Evolutionary conservation across 2,113 vertebrate genomes (phyloP).

Genomic region (Xerus inauris): DNA sequence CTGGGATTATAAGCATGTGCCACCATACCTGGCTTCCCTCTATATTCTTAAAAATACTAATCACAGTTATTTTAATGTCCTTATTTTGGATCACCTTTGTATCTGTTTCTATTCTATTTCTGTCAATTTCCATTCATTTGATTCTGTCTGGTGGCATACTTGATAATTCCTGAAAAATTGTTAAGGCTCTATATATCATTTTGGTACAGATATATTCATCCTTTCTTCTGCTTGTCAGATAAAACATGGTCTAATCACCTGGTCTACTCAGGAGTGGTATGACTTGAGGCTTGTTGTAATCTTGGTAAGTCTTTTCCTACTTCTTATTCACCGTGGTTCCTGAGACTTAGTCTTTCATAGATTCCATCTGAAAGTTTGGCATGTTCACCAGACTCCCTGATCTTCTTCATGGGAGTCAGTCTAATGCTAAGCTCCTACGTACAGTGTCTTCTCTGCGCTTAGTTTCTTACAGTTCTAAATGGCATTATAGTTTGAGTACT

Average conservation of each 20-base stretch:
- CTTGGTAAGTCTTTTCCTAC: background rate
- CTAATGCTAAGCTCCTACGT: background rate
- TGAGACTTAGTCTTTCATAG: background rate
- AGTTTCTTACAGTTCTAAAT: background rate
- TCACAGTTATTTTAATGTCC: background rate
- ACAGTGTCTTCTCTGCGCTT: background rate
- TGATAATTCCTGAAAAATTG: conserved; percentile 43
- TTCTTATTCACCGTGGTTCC: background rate
- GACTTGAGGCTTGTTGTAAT: background rate
- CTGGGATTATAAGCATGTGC: too few species aligned
- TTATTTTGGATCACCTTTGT: background rate
- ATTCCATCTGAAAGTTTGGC: background rate
- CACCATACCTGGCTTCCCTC: too few species aligned
- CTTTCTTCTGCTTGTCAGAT: background rate
- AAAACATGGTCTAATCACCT: background rate
- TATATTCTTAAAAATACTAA: background rate
- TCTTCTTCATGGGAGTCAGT: background rate
- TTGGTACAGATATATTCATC: background rate
- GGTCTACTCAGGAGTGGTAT: background rate
- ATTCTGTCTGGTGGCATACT: background rate
- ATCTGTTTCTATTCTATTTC: background rate
- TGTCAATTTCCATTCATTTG: background rate
- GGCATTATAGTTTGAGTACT: background rate
- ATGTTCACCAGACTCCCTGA: background rate
- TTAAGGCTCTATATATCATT: background rate